Evolutionary conservation across 2,113 vertebrate species (phyloP).

Genomic region (Ciconia maguari): DNA sequence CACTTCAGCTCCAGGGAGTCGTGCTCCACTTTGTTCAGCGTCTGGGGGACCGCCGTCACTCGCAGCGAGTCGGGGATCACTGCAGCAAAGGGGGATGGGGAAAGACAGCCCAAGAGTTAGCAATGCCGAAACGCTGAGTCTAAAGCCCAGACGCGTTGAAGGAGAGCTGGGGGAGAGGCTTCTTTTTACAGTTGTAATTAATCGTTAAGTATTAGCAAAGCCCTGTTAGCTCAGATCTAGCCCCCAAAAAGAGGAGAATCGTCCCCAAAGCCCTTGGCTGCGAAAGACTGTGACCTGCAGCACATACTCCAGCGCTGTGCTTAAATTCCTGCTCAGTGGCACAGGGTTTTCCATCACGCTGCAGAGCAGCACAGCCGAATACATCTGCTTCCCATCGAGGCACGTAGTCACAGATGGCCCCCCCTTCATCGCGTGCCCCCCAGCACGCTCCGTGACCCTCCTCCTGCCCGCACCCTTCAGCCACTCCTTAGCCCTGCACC

Average conservation of each 20-base stretch:
- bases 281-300: neutral
- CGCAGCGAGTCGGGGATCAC: constrained; percentile 91
- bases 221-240: neutral
- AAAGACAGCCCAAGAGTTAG: neutral
- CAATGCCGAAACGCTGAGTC: fast-evolving
- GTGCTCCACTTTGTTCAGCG: constrained; percentile 89
- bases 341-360: neutral
- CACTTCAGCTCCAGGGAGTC: constrained; percentile 90
- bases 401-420: neutral
- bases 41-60: constrained; percentile 79
- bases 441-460: neutral
- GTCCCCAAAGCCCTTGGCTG: neutral
- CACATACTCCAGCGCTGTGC: neutral
- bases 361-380: neutral
- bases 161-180: neutral
- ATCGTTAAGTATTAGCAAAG: neutral
- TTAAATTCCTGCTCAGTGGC: neutral
- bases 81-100: constrained; percentile 57
- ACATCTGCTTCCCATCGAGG: neutral
- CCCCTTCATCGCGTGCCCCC: neutral
- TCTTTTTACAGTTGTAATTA: neutral
- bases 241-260: neutral
- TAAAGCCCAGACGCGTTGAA: neutral
- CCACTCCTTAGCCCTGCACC: neutral
- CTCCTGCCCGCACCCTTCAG: neutral